These are phyloP conservation scores for Caenorhabditis inopinata DNA, from an alignment of 1,140 invertebrate genomes.

Conservation along the genomic window DNA sequence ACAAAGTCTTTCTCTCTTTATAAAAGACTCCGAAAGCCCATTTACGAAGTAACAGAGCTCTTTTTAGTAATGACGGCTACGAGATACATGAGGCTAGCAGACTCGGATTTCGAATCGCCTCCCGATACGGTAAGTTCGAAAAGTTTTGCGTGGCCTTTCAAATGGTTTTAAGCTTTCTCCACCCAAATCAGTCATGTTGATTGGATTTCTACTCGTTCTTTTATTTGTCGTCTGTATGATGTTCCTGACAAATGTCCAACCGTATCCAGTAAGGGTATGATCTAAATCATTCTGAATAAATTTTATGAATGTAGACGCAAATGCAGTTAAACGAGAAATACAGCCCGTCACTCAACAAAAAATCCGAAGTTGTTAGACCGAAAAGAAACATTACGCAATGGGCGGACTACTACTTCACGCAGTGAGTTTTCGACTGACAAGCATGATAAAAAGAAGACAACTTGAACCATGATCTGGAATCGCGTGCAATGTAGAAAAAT, in stretches of 20 bases:
- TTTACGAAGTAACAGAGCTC: too few relatives aligned
- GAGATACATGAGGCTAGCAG: neutral
- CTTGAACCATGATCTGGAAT: too few relatives aligned
- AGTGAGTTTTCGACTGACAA: neutral
- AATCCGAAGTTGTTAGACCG: too few relatives aligned
- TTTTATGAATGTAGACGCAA: neutral
- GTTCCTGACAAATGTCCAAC: neutral
- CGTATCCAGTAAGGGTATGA: neutral
- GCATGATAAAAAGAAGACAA: neutral
- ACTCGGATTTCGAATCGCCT: neutral
- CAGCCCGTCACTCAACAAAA: neutral
- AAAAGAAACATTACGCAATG: slow-evolving; percentile 3
- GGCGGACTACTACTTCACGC: slow-evolving; percentile 12
- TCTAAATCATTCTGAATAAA: too few relatives aligned
- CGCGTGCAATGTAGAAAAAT: too few relatives aligned
- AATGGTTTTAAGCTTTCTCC: neutral
- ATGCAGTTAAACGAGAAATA: neutral
- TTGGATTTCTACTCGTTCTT: neutral
- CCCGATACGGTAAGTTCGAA: neutral
- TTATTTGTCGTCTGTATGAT: neutral
- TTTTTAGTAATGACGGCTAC: neutral
- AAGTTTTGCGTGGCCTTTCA: neutral
- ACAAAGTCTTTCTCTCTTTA: too few relatives aligned
- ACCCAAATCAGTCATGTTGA: neutral
- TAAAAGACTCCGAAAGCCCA: too few relatives aligned